A percentile compares a stretch with the other conserved stretches of the same genome.
Evolutionary conservation across 2,888 invertebrate species (phyloP).

Genomic region (Candidula unifasciata): DNA sequence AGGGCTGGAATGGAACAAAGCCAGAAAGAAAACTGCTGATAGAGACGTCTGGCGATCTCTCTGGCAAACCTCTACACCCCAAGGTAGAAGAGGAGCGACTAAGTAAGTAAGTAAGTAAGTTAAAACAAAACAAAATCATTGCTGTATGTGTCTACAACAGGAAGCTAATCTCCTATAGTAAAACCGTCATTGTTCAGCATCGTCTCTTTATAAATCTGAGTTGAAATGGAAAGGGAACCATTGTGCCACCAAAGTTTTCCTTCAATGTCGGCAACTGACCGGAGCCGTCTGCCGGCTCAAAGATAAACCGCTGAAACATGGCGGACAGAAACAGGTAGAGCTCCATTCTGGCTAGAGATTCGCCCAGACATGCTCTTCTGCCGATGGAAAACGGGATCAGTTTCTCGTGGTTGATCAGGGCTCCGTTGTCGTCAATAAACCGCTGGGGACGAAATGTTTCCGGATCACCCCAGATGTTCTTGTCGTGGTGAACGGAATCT

Average conservation of each 20-base stretch:
- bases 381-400: conserved; percentile 38
- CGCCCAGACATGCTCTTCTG: conserved; percentile 12
- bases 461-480: conserved; percentile 7
- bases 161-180: too few species aligned
- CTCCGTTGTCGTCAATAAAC: not conserved
- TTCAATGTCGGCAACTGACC: conserved; percentile 6
- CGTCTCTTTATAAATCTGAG: not conserved
- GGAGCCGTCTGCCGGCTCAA: not conserved
- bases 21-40: too few species aligned
- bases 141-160: too few species aligned
- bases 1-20: too few species aligned
- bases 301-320: conserved; percentile 27
- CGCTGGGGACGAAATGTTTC: conserved; percentile 10
- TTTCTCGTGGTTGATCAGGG: not conserved
- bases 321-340: conserved; percentile 17
- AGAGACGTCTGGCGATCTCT: too few species aligned
- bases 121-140: too few species aligned
- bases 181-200: too few species aligned
- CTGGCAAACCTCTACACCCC: too few species aligned
- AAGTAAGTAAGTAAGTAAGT: too few species aligned
- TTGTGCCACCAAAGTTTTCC: not conserved
- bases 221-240: not conserved
- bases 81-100: too few species aligned
- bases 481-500: conserved; percentile 13
- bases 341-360: conserved; percentile 29